These are phyloP conservation scores for Synchiropus splendidus DNA, from an alignment of 2,113 vertebrate species.

Conservation along the genomic window DNA sequence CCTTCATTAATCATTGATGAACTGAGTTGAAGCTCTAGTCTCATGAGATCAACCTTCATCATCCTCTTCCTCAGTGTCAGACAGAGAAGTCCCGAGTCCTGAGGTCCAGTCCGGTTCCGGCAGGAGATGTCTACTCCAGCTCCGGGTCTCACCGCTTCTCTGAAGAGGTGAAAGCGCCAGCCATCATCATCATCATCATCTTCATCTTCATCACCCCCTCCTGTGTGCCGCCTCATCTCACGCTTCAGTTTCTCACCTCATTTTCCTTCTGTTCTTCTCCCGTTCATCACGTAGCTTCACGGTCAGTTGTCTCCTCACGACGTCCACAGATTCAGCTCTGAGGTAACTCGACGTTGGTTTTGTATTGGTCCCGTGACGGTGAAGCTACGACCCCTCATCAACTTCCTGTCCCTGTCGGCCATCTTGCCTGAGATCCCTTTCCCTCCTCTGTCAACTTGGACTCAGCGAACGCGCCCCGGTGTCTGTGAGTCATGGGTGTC, in stretches of 20 bases:
- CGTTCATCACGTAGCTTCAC: conserved; percentile 59
- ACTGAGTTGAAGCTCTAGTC: too few species aligned
- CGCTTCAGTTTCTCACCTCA: not conserved
- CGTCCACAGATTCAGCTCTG: conserved; percentile 83
- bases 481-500: not conserved
- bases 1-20: conserved; percentile 4
- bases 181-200: conserved; percentile 48
- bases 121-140: conserved; percentile 75
- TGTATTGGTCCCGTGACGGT: too few species aligned
- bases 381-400: too few species aligned
- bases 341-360: conserved; percentile 78
- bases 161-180: conserved; percentile 65
- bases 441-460: not conserved
- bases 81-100: conserved; percentile 84
- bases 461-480: not conserved
- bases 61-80: conserved; percentile 71
- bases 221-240: not conserved
- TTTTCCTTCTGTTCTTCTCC: not conserved
- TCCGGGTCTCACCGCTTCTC: conserved; percentile 80
- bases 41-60: too few species aligned
- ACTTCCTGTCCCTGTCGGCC: not conserved
- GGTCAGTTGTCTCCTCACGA: conserved; percentile 59
- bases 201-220: not conserved
- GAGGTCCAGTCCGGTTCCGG: conserved; percentile 72
- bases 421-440: not conserved